Evolutionary conservation across 2,797 vertebrate genomes (phyloP).

Genomic region (Arctocebus calabarensis): DNA sequence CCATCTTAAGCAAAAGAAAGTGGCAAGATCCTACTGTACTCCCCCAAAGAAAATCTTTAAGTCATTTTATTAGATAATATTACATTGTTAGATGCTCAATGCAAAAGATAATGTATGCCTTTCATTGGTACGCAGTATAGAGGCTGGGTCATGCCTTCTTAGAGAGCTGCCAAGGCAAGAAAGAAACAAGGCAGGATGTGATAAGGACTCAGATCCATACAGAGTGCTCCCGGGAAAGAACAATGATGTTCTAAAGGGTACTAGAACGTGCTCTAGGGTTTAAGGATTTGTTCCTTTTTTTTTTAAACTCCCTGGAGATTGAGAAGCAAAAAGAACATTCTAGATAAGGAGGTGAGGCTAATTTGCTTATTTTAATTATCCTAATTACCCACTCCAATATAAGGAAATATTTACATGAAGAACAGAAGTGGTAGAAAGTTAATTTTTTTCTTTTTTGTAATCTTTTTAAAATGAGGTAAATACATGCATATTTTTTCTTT

Average conservation of each 20-base stretch:
- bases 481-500: background rate
- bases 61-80: background rate
- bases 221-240: background rate
- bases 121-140: background rate
- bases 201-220: background rate
- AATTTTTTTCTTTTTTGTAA: constrained; percentile 14
- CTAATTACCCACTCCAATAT: background rate
- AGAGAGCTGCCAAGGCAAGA: background rate
- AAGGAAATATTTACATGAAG: background rate
- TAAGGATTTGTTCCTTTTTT: background rate
- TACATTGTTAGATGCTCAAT: background rate
- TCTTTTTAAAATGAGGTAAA: background rate
- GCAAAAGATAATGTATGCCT: background rate
- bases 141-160: background rate
- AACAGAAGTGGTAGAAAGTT: background rate
- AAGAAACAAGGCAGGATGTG: background rate
- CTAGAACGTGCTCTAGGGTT: background rate
- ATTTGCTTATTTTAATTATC: background rate
- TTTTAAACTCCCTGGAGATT: background rate
- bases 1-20: background rate
- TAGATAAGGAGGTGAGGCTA: background rate
- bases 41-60: background rate
- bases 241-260: background rate
- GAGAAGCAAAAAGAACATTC: background rate
- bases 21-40: background rate